A percentile compares a stretch with the other conserved stretches of the same genome.
Evolutionary conservation across 2,888 invertebrate species (phyloP).

Genomic region (Agriopis leucophaearia): DNA sequence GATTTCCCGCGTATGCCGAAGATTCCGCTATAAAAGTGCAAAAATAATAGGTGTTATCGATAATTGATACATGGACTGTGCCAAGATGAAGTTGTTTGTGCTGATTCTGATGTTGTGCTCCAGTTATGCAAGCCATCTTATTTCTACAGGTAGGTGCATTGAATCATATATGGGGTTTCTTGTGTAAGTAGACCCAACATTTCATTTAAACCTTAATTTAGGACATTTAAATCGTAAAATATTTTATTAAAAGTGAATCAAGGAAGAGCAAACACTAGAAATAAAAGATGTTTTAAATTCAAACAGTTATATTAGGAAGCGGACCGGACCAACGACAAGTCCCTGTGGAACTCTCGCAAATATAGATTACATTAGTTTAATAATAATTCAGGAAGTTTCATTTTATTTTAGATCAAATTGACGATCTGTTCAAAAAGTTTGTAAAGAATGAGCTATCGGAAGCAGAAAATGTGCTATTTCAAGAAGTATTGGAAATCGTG

Average conservation of each 20-base stretch:
- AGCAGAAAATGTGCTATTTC: slow-evolving; percentile 59
- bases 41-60: slow-evolving; percentile 46
- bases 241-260: not conserved
- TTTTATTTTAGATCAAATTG: slow-evolving; percentile 61
- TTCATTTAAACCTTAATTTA: too few relatives aligned
- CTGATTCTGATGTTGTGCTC: slow-evolving; percentile 58
- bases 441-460: slow-evolving; percentile 59
- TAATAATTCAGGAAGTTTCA: not conserved
- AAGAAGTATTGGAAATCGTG: slow-evolving; percentile 66
- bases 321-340: not conserved
- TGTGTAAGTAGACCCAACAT: too few relatives aligned
- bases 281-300: too few relatives aligned
- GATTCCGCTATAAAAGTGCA: slow-evolving; percentile 56
- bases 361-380: not conserved
- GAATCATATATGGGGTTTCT: too few relatives aligned
- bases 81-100: slow-evolving; percentile 67
- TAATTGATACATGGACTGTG: slow-evolving; percentile 45
- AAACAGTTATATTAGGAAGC: not conserved
- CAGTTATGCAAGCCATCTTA: slow-evolving; percentile 57
- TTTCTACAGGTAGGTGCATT: slow-evolving; percentile 65
- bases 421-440: slow-evolving; percentile 64
- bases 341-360: not conserved
- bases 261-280: not conserved
- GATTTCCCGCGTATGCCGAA: slow-evolving; percentile 40
- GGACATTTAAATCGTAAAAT: too few relatives aligned